Conservation (phyloP, 2,797 vertebrate genomes). For the Furcifer pardalis region DNA sequence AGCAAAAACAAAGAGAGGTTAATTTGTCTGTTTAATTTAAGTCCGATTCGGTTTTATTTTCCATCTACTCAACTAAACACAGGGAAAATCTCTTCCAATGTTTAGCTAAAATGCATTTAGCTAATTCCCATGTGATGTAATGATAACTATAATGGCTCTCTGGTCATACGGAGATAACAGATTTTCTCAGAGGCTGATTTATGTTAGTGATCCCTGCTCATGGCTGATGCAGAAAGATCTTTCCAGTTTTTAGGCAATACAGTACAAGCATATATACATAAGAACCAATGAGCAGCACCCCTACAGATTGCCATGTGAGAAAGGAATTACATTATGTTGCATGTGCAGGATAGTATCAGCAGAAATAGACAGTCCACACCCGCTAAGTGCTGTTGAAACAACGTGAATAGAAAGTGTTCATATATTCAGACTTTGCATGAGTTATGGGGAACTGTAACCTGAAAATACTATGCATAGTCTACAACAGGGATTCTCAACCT, state of each 20-base stretch:
- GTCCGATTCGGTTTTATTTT: background rate
- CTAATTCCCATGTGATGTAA: background rate
- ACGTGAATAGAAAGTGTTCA: background rate
- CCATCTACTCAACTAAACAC: background rate
- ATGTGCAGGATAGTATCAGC: background rate
- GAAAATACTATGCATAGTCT: background rate
- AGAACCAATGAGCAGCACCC: background rate
- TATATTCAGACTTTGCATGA: background rate
- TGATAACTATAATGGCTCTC: background rate
- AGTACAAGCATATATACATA: background rate
- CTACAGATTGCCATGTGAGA: background rate
- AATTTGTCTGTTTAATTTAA: too few relatives aligned
- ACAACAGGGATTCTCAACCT: too few relatives aligned
- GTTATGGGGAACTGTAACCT: background rate
- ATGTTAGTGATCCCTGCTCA: background rate
- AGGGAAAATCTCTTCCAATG: background rate
- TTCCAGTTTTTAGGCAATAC: background rate
- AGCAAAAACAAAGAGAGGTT: background rate
- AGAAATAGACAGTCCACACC: too few relatives aligned
- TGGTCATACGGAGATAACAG: background rate
- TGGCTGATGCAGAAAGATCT: background rate
- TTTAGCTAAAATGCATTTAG: background rate
- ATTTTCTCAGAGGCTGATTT: background rate
- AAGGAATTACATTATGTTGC: background rate
- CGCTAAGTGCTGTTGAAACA: background rate